phyloP scores from a whole-genome alignment of 2,113 vertebrate genomes.

The Xiphophorus maculatus region DNA sequence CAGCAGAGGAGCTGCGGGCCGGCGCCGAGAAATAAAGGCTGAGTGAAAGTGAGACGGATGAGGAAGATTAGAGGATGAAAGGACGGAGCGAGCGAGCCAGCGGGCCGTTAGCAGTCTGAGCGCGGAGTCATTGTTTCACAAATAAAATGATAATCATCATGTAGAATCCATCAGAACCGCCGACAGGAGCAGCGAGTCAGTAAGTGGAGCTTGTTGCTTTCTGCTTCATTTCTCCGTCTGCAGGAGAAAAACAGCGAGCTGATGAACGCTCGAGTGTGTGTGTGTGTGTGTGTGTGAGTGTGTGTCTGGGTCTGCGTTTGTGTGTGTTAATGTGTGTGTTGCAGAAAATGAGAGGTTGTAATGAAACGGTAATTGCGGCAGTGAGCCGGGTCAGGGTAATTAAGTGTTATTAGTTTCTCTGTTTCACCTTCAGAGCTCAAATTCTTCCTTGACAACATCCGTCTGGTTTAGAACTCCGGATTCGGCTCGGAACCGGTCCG shows the following conservation, averaged over 20 bases:
- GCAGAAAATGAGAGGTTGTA: conserved; percentile 30
- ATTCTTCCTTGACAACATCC: neutral
- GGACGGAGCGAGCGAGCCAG: conserved; percentile 20
- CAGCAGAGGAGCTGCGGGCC: neutral
- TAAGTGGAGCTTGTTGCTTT: conserved; percentile 20
- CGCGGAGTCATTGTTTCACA: conserved; percentile 25
- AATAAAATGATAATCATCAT: conserved; percentile 29
- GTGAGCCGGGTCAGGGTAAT: conserved; percentile 26
- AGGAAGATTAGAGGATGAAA: conserved; percentile 12
- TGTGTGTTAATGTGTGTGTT: neutral
- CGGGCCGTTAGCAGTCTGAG: neutral
- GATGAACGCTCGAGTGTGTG: too few relatives aligned
- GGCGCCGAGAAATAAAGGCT: conserved; percentile 7
- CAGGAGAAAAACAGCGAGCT: neutral
- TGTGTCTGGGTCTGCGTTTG: too few relatives aligned
- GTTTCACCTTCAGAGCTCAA: neutral
- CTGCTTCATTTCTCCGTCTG: conserved; percentile 42
- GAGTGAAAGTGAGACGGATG: neutral
- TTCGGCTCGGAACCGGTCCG: too few relatives aligned
- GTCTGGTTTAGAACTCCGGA: neutral
- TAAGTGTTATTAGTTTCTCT: conserved; percentile 29
- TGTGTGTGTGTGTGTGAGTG: too few relatives aligned
- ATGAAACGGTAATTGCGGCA: conserved; percentile 41
- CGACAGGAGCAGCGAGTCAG: conserved; percentile 10
- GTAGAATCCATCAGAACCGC: neutral